Conservation (phyloP, 2,113 vertebrate genomes). For the Dryoscopus gambensis region DNA sequence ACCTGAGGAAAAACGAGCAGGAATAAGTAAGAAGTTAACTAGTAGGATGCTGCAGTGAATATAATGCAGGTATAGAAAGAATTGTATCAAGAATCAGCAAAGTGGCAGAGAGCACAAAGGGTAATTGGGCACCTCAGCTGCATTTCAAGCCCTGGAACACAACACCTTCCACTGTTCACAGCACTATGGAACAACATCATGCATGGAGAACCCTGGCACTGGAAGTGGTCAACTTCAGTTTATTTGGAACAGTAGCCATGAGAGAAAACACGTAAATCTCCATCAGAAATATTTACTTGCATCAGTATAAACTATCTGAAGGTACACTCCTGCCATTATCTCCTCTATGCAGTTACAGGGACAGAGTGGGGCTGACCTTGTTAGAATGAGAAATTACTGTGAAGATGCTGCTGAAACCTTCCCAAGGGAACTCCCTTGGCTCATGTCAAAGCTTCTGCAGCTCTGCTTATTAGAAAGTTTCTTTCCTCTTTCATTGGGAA, state of each 20-base stretch:
- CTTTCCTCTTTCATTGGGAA: not conserved
- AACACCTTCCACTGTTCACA: not conserved
- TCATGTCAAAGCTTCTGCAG: not conserved
- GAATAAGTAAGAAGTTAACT: not conserved
- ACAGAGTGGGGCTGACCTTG: not conserved
- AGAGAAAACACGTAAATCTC: not conserved
- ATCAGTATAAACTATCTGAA: not conserved
- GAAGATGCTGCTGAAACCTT: not conserved
- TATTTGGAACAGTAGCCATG: not conserved
- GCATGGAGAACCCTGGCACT: not conserved
- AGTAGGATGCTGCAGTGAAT: not conserved
- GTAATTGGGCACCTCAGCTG: not conserved
- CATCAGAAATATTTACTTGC: not conserved
- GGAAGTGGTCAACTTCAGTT: not conserved
- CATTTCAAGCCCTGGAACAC: constrained; percentile 1
- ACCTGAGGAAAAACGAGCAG: constrained; percentile 63
- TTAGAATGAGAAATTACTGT: not conserved
- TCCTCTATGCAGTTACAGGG: not conserved
- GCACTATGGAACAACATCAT: not conserved
- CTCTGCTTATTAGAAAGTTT: not conserved
- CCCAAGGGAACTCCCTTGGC: not conserved
- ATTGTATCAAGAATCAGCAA: not conserved
- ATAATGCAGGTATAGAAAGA: not conserved
- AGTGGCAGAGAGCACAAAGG: not conserved
- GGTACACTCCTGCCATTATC: not conserved